These are phyloP conservation scores for Craniophora ligustri DNA, from an alignment of 2,888 invertebrate species.

Conservation along the genomic window DNA sequence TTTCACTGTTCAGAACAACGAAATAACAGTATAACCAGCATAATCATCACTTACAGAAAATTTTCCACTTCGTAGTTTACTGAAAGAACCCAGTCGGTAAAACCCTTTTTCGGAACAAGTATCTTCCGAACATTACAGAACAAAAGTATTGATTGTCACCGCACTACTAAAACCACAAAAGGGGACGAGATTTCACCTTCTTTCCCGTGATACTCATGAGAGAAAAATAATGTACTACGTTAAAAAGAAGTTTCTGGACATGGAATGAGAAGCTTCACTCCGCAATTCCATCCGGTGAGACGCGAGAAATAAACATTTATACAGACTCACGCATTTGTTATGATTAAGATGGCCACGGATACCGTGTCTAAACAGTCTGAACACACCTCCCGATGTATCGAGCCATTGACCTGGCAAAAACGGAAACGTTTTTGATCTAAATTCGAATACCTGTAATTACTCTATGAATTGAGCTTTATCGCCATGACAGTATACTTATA, in stretches of 20 bases:
- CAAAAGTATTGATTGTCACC: slow-evolving; percentile 25
- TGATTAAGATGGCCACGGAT: neutral
- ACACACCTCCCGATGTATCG: neutral
- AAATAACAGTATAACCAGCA: no score
- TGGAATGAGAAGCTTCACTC: slow-evolving; percentile 7
- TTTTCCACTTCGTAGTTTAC: no score
- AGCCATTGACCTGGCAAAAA: neutral
- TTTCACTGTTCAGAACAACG: no score
- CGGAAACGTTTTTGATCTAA: no score
- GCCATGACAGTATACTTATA: no score
- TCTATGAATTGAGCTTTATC: no score
- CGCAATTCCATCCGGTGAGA: neutral
- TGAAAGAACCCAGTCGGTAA: neutral
- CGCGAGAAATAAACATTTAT: neutral
- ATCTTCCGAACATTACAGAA: neutral
- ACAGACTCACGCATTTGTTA: slow-evolving; percentile 11
- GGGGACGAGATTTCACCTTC: slow-evolving; percentile 2
- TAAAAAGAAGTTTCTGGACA: slow-evolving; percentile 1
- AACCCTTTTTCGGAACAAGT: neutral
- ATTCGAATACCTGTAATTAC: no score
- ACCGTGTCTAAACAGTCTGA: neutral
- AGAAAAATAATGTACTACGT: slow-evolving; percentile 10
- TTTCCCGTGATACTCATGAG: slow-evolving; percentile 16
- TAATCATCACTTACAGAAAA: no score
- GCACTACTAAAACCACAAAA: slow-evolving; percentile 12